Evolutionary conservation across 2,797 vertebrate genomes (phyloP).

Genomic region (Oceanodroma leucorhoa): DNA sequence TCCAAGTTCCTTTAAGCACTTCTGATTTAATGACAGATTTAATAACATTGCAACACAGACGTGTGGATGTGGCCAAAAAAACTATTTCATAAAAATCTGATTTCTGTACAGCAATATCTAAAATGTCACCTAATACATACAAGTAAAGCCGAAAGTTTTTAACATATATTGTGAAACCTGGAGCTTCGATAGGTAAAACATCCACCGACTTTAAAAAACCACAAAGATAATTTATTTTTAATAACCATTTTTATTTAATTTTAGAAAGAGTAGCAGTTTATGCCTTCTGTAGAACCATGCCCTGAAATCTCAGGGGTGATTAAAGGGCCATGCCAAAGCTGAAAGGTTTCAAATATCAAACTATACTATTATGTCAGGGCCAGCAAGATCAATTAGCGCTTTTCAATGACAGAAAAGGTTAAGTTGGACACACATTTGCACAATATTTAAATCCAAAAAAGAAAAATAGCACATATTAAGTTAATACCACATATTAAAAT

Average conservation of each 20-base stretch:
- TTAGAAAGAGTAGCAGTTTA: slow-evolving; percentile 14
- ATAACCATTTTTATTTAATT: slow-evolving; percentile 17
- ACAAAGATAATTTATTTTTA: background rate
- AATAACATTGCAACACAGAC: background rate
- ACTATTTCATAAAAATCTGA: slow-evolving; percentile 7
- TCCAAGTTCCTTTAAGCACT: slow-evolving; percentile 48
- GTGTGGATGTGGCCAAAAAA: background rate
- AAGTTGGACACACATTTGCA: slow-evolving; percentile 59
- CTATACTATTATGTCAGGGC: slow-evolving; percentile 75
- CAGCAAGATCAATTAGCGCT: slow-evolving; percentile 79
- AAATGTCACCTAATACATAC: background rate
- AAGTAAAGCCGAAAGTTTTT: background rate
- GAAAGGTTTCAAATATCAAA: slow-evolving; percentile 80
- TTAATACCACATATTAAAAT: background rate
- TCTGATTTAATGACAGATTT: slow-evolving; percentile 14
- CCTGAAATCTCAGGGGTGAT: slow-evolving; percentile 73
- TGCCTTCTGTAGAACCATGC: slow-evolving; percentile 41
- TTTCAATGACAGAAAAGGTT: slow-evolving; percentile 79
- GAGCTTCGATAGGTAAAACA: background rate
- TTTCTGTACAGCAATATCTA: background rate
- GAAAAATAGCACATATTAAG: background rate
- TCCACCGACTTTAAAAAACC: background rate
- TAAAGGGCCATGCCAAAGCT: slow-evolving; percentile 67
- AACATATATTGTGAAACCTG: background rate
- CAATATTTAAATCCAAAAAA: slow-evolving; percentile 6